A percentile compares a stretch with the other conserved stretches of the same genome.
phyloP scores from a whole-genome alignment of 2,888 invertebrate species.

The Pollenia labialis region DNA sequence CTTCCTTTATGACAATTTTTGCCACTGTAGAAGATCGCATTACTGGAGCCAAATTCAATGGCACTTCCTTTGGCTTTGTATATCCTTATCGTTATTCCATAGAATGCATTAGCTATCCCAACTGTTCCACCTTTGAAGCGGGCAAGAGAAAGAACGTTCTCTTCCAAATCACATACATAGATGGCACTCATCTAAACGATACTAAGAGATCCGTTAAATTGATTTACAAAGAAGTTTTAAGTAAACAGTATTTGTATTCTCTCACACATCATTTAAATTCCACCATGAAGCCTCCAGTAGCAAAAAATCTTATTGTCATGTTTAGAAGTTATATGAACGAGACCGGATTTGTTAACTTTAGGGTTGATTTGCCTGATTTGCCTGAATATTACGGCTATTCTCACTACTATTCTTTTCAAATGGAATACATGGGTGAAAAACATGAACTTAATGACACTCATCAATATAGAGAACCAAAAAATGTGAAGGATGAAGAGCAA shows the following conservation, averaged over 20 bases:
- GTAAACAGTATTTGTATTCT: no score
- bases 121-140: background rate
- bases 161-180: constrained; percentile 85
- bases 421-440: constrained; percentile 8
- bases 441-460: no score
- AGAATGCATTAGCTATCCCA: no score
- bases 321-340: constrained; percentile 85
- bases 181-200: constrained; percentile 83
- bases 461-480: no score
- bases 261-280: no score
- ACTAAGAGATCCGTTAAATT: background rate
- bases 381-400: constrained; percentile 77
- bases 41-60: no score
- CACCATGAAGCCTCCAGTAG: constrained; percentile 43
- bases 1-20: no score
- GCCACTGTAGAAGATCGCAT: no score
- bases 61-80: no score
- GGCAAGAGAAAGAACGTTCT: background rate
- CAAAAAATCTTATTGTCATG: constrained; percentile 83
- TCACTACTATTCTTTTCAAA: constrained; percentile 75
- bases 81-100: no score
- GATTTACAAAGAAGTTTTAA: no score
- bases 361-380: constrained; percentile 86
- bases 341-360: constrained; percentile 87
- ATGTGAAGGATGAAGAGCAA: no score